Percentiles rank a stretch among this genome's conserved stretches.
Evolutionary conservation across 2,113 vertebrate genomes (phyloP).

Genomic region (Pollachius pollachius): DNA sequence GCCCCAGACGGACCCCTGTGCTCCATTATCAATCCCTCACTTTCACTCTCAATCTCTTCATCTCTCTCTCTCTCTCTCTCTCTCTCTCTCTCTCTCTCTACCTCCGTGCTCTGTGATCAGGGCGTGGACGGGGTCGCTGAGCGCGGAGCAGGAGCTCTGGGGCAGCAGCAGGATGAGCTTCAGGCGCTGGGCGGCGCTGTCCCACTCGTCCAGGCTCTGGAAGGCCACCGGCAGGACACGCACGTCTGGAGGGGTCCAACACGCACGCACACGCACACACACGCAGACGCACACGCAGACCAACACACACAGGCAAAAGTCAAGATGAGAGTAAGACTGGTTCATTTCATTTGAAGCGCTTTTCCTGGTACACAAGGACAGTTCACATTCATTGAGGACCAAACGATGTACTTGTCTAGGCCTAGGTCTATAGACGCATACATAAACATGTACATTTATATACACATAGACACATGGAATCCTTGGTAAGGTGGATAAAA

Average conservation of each 20-base stretch:
- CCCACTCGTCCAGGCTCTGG: constrained; percentile 67
- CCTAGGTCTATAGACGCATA: neutral
- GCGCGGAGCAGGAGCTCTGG: constrained; percentile 81
- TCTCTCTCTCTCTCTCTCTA: constrained; percentile 45
- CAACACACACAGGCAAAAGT: too few species aligned
- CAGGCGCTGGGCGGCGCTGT: constrained; percentile 71
- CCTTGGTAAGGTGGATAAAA: too few species aligned
- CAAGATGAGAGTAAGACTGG: too few species aligned
- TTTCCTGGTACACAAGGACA: too few species aligned
- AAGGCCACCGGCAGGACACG: constrained; percentile 78
- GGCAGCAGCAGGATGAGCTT: constrained; percentile 85
- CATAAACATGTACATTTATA: neutral
- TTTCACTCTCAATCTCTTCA: too few species aligned
- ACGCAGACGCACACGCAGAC: too few species aligned
- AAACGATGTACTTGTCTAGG: too few species aligned
- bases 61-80: neutral
- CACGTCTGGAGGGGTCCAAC: constrained; percentile 72
- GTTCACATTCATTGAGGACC: too few species aligned
- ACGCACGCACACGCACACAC: neutral
- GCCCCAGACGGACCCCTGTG: too few species aligned
- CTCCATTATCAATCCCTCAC: too few species aligned
- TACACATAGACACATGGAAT: neutral
- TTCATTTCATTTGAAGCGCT: too few species aligned
- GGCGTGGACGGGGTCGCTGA: constrained; percentile 82
- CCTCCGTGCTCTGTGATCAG: constrained; percentile 85